These are phyloP conservation scores for Tetranychus piercei DNA, from an alignment of 2,888 invertebrate species.

Conservation along the genomic window DNA sequence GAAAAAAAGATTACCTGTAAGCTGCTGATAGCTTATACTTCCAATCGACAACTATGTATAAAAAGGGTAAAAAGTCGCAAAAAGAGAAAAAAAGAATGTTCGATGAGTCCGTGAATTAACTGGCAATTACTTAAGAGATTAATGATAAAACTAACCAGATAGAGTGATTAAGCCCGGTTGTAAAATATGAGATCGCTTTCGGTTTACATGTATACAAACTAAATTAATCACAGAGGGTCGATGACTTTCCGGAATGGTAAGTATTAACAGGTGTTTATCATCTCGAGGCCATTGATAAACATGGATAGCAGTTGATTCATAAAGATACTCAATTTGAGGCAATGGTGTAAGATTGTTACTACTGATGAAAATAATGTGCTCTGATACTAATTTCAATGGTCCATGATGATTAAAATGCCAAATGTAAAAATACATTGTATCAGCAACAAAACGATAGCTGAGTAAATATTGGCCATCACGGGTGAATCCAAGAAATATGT, in stretches of 20 bases:
- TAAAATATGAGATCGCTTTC: conserved; percentile 11
- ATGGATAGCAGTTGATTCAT: conserved; percentile 10
- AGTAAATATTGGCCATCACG: conserved; percentile 18
- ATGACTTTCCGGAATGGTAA: conserved; percentile 14
- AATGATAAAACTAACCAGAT: no score
- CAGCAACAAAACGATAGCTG: background rate
- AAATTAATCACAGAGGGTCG: conserved; percentile 12
- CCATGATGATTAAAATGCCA: no score
- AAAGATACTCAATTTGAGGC: conserved; percentile 7
- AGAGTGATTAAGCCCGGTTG: conserved; percentile 12
- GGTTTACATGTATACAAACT: conserved; percentile 8
- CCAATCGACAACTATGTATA: no score
- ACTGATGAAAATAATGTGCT: background rate
- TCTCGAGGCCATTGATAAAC: conserved; percentile 17
- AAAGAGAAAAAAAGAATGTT: no score
- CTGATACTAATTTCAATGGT: no score
- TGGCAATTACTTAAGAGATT: no score
- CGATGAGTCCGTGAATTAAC: no score
- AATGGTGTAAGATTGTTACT: conserved; percentile 11
- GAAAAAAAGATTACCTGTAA: no score
- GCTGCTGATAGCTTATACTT: no score
- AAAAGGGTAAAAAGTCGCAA: no score
- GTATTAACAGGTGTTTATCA: conserved; percentile 15
- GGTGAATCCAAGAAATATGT: conserved; percentile 18
- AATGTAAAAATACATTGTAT: no score